Percentiles rank a stretch among this genome's conserved stretches.
These are phyloP conservation scores for Zaprionus africanus DNA, from an alignment of 1,140 invertebrate genomes.

Conservation along the genomic window DNA sequence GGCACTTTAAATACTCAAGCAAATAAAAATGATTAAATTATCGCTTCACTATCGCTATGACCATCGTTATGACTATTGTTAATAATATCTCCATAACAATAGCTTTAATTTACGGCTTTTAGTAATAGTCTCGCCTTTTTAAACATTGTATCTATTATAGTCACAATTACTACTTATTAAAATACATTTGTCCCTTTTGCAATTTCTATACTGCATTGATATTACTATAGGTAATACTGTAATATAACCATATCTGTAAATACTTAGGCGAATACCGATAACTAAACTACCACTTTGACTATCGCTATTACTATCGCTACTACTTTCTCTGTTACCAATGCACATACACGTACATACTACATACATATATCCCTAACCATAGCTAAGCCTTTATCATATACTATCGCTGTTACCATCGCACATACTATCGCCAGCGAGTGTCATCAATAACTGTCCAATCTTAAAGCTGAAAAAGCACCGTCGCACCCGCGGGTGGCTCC, in stretches of 20 bases:
- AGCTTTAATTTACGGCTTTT: too few species aligned
- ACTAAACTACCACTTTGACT: background rate
- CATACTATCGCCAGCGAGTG: background rate
- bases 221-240: background rate
- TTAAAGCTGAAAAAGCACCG: background rate
- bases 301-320: background rate
- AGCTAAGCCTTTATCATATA: background rate
- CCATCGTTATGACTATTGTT: too few species aligned
- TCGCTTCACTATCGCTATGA: background rate
- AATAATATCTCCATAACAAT: too few species aligned
- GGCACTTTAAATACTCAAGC: too few species aligned
- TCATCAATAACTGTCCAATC: background rate
- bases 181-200: too few species aligned
- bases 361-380: too few species aligned
- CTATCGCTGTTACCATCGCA: background rate
- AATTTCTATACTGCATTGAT: background rate
- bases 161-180: too few species aligned
- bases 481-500: slow-evolving; percentile 10
- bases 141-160: too few species aligned
- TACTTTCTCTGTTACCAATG: background rate
- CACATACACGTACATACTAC: background rate
- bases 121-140: too few species aligned
- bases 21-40: too few species aligned
- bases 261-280: too few species aligned
- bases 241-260: background rate